Evolutionary conservation across 37 sponge, comb jelly and placozoan genomes (phyloP), one percentile per base, ranked within the genome.

Genomic region (Lycopodina hypogea): DNA sequence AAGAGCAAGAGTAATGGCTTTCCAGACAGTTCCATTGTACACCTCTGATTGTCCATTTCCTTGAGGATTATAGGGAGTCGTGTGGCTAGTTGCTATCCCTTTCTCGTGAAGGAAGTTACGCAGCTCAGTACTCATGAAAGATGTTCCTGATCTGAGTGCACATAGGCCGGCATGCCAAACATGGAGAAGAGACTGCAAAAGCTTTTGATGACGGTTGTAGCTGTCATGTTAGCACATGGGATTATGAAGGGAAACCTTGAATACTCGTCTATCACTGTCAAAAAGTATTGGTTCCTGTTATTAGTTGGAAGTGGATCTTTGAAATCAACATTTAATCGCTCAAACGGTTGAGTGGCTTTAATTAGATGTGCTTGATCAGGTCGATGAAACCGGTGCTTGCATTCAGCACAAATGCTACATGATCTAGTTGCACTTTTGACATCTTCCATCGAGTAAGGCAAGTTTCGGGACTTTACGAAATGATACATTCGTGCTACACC

Each of bases 81-180:
- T 71, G n/a, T 39, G 71, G 35, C 71, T 71, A 4, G 50, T 71
- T 9, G 71, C 71, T 15, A 71, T 71, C 17, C 71, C 71, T 19
- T 71, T 71, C 9, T 35, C 7, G 39, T 9, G 48, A 42, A 71
- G 71, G 48, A 42, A 71, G 3, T 40, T 2, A 11, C 50, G 71
- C 2, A 71, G 50, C 22, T 71, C 71, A 3, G 39, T 24, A 71
- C 71, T 71, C 48, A 71, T 42, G 26, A 71, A 42, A n/a, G 71
- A 71, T 9, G 71, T 9, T 39, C 71, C 71, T 39, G 29, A 39
- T 71, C 71, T 23, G 71, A 71, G 50, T 71, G 71, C 18, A 71
- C 35, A 26, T 71, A 71, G 39, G 71, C 71, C 2, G 71, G 71
- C 71, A 71, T 71, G 8, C 71, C 71, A 71, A 71, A 71, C 3